Base-by-base conservation (phyloP, 1,140 invertebrate species). In the Aphis gossypii region DNA sequence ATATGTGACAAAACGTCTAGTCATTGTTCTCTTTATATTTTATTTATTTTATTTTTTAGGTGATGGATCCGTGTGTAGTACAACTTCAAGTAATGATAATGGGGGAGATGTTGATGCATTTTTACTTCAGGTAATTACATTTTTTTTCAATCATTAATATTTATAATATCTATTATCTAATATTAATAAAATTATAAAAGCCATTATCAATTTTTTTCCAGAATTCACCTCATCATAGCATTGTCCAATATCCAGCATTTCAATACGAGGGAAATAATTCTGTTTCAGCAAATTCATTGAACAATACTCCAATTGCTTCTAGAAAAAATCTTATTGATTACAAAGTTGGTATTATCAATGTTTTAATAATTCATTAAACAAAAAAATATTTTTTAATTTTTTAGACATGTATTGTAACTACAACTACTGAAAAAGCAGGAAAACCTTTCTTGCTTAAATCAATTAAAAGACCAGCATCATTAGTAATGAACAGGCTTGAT, bases 361-460 rank as follows among this genome's bases (percentile, higher is more conserved):
- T 68, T 68, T 21, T 20, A 48, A 38, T 83, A 82, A 51, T 51
- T 35, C 20, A 92, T n/a, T n/a, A 68, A 83, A 14, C 5, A 83
- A 92, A 25, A 68, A 44, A 41, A 38, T 6, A 5, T 11, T 38
- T 92, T 83, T 51, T 35, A 21, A 3, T 23, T 83, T 82, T 83
- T 35, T 93, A 93, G 92, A 51, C 92, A 23, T 93, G 92, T 86
- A 56, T 93, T 56, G 82, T 93, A 54, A 93, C 92, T 41, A 93
- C 92, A 41, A 68, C 92, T 41, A 93, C 7, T 93, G 92, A 93
- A 93, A 93, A 93, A 44, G 48, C 48, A 2, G 92, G 92, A 3
- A 93, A 93, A 93, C 92, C 92, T n/a, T 93, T 86, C 54, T 84
- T 54, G 51, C 92, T 93, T 54, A 93, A 93, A 93, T 93, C 92